Percentiles rank a stretch among this genome's conserved stretches.
phyloP scores from a whole-genome alignment of 2,888 invertebrate species.

The Altica lythri region DNA sequence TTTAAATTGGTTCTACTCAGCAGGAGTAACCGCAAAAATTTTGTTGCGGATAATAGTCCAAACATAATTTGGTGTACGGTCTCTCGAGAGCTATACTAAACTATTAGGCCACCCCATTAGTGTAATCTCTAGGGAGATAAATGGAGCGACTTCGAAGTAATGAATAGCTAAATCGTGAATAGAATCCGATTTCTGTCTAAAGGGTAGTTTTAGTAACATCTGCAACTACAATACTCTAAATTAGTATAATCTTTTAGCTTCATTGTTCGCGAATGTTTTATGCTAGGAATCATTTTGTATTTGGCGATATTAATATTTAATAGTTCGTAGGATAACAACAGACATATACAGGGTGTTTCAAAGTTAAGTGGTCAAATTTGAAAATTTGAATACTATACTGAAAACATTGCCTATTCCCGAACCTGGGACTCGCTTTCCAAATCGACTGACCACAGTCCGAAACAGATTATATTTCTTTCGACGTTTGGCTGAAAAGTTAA shows the following conservation, averaged over 20 bases:
- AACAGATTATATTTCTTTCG: no score
- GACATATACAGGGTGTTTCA: no score
- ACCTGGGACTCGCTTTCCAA: no score
- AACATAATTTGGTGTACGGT: slow-evolving; percentile 4
- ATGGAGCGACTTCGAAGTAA: slow-evolving; percentile 9
- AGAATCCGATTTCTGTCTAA: background rate
- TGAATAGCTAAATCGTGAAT: slow-evolving; percentile 23
- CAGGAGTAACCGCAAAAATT: background rate
- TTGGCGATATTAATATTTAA: no score
- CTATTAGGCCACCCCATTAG: slow-evolving; percentile 15
- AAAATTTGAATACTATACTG: no score
- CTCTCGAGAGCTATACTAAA: slow-evolving; percentile 8
- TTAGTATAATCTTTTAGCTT: slow-evolving; percentile 1
- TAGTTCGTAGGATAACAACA: no score
- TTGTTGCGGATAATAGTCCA: background rate
- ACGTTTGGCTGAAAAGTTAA: no score
- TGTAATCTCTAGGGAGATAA: slow-evolving; percentile 9
- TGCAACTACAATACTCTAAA: slow-evolving; percentile 11
- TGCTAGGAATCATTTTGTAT: no score
- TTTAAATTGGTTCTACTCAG: slow-evolving; percentile 1
- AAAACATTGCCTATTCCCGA: no score
- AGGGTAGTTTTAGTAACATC: slow-evolving; percentile 8
- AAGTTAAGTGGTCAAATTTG: no score
- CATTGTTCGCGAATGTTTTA: background rate
- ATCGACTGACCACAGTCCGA: no score